Conservation (phyloP, 2,113 vertebrate genomes). For the Lota lota region DNA sequence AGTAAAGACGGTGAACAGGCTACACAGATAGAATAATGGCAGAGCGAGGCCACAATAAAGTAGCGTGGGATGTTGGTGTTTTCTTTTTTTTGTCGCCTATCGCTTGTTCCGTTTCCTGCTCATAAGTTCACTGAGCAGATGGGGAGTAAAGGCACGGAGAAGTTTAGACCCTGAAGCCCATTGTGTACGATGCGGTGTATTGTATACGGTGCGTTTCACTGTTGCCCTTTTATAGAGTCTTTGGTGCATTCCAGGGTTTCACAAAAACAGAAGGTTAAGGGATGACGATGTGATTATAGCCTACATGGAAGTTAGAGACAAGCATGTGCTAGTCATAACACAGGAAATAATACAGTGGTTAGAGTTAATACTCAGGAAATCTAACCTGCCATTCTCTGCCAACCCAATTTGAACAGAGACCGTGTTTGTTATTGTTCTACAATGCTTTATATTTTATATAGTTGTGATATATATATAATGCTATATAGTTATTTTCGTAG, state of each 20-base stretch:
- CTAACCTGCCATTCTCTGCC: too few relatives aligned
- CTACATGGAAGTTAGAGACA: neutral
- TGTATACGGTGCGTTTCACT: slow-evolving; percentile 44
- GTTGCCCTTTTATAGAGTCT: slow-evolving; percentile 59
- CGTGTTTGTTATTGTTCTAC: too few relatives aligned
- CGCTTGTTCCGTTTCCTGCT: slow-evolving; percentile 84
- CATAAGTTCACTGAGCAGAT: slow-evolving; percentile 89
- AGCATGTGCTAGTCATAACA: neutral
- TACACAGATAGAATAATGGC: slow-evolving; percentile 81
- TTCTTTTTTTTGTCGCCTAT: slow-evolving; percentile 67
- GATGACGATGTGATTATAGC: too few relatives aligned
- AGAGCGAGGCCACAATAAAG: slow-evolving; percentile 94
- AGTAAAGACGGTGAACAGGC: slow-evolving; percentile 78
- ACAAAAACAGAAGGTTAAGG: slow-evolving; percentile 49
- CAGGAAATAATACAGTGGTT: too few relatives aligned
- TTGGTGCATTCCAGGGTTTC: slow-evolving; percentile 56
- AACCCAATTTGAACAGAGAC: too few relatives aligned
- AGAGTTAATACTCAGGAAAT: too few relatives aligned
- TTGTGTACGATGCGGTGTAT: slow-evolving; percentile 66
- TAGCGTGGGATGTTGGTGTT: slow-evolving; percentile 78
- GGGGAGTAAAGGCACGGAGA: slow-evolving; percentile 78
- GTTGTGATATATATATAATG: neutral
- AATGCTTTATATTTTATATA: too few relatives aligned
- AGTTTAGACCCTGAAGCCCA: slow-evolving; percentile 63
- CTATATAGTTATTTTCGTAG: too few relatives aligned